phyloP scores from a whole-genome alignment of 2,797 vertebrate species.

The Oreochromis mossambicus region DNA sequence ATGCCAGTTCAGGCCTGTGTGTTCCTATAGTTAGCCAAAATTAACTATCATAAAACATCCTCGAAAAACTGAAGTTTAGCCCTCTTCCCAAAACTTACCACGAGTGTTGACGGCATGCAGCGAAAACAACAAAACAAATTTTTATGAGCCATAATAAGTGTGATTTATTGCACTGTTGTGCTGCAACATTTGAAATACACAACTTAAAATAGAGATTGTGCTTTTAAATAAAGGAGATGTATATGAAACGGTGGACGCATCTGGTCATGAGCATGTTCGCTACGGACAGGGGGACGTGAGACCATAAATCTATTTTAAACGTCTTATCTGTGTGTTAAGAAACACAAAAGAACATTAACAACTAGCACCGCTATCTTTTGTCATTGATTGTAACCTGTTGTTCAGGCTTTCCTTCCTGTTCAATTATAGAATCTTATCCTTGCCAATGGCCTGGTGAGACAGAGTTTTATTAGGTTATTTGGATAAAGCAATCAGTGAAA shows the following conservation, averaged over 20 bases:
- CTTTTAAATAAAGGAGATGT: not conserved
- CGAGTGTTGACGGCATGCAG: not conserved
- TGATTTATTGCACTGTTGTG: not conserved
- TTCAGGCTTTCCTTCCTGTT: not conserved
- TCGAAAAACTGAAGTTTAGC: not conserved
- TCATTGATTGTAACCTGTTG: not conserved
- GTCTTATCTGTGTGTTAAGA: not conserved
- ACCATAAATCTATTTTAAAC: not conserved
- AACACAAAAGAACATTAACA: not conserved
- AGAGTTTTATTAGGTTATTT: not conserved
- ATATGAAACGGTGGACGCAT: not conserved
- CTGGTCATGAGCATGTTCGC: not conserved
- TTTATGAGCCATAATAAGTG: not conserved
- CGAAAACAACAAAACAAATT: not conserved
- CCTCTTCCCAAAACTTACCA: not conserved
- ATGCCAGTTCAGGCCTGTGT: conserved; percentile 14
- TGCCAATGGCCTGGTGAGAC: not conserved
- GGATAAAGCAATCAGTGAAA: not conserved
- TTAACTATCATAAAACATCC: not conserved
- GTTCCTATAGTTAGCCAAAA: not conserved
- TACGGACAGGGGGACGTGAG: not conserved
- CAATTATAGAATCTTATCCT: not conserved
- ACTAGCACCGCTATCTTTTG: not conserved
- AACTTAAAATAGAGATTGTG: not conserved
- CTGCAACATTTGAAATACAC: not conserved